These are phyloP conservation scores for Antheraea assamensis DNA, from an alignment of 2,888 invertebrate genomes.

Conservation along the genomic window DNA sequence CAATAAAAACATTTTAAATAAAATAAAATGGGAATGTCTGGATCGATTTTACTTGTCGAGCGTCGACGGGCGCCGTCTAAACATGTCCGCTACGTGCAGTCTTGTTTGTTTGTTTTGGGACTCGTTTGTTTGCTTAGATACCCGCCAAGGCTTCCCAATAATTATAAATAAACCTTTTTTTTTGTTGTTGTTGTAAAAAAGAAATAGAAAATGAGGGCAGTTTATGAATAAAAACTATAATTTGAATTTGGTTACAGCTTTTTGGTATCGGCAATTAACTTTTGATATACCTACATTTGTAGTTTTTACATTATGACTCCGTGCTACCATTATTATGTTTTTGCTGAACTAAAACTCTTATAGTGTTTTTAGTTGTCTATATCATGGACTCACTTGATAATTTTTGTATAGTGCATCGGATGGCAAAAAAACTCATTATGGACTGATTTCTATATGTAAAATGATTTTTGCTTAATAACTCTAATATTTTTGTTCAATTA, in stretches of 20 bases:
- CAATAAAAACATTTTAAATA: constrained; percentile 15
- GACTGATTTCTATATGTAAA: background rate
- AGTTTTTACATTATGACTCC: no score
- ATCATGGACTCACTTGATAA: background rate
- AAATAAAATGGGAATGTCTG: constrained; percentile 20
- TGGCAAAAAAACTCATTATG: background rate
- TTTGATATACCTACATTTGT: background rate
- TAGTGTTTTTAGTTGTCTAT: no score
- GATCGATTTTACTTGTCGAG: constrained; percentile 40
- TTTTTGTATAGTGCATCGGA: background rate
- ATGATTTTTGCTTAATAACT: background rate
- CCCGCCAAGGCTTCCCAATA: constrained; percentile 31
- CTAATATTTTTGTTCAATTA: background rate
- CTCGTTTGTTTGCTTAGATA: constrained; percentile 48
- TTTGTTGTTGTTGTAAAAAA: background rate
- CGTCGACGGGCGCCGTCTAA: constrained; percentile 46
- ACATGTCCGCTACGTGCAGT: constrained; percentile 41
- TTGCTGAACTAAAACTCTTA: no score
- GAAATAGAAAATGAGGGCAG: background rate
- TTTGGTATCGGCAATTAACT: background rate
- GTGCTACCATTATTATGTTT: no score
- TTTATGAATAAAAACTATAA: constrained; percentile 10
- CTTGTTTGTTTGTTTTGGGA: constrained; percentile 44
- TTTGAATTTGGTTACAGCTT: background rate
- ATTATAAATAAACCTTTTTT: constrained; percentile 29